These are phyloP conservation scores for Stictocephala bisonia DNA, from an alignment of 2,888 invertebrate species.

Conservation along the genomic window DNA sequence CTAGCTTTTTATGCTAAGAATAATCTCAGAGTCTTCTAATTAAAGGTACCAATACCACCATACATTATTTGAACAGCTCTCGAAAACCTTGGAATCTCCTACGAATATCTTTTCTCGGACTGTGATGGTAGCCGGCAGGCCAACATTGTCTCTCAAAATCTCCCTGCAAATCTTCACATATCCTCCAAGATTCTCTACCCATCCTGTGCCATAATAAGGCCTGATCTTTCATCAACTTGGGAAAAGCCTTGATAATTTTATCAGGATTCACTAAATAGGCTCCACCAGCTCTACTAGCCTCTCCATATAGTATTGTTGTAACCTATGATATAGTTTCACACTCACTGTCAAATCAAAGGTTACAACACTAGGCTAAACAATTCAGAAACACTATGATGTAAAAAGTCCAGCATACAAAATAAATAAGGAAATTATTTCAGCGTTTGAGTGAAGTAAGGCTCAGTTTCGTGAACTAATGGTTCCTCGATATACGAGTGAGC, in stretches of 20 bases:
- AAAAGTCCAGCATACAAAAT: too few species aligned
- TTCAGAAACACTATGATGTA: too few species aligned
- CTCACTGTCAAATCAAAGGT: conserved; percentile 5
- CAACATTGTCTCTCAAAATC: background rate
- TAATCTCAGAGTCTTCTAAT: background rate
- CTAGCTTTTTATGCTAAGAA: background rate
- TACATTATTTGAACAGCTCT: background rate
- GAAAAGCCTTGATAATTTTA: background rate
- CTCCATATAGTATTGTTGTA: too few species aligned
- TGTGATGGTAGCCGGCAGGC: background rate
- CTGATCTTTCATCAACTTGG: conserved; percentile 1
- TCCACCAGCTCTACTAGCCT: background rate
- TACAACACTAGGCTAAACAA: background rate
- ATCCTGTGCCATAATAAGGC: conserved; percentile 16
- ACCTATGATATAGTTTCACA: background rate
- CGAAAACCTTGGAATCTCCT: background rate
- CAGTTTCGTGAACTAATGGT: too few species aligned
- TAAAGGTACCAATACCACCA: background rate
- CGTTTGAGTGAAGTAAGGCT: too few species aligned
- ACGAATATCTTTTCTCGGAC: background rate
- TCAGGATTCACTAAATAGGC: background rate
- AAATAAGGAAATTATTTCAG: too few species aligned
- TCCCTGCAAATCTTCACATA: background rate
- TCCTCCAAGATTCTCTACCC: background rate
- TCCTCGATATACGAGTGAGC: too few species aligned